Conservation (phyloP, 2,888 invertebrate genomes). For the Melinaea marsaeus region DNA sequence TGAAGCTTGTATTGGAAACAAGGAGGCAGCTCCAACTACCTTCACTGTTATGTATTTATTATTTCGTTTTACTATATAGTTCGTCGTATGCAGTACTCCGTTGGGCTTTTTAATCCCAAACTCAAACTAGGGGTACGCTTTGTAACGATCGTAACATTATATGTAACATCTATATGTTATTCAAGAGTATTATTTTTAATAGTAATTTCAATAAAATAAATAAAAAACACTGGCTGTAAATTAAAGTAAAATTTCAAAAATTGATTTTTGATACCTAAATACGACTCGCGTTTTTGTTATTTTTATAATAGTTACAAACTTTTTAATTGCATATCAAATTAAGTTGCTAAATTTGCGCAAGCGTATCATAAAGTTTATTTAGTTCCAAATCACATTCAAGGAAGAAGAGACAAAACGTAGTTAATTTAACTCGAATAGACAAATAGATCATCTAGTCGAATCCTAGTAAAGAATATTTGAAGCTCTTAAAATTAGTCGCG, state of each 20-base stretch:
- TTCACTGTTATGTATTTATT: too few relatives aligned
- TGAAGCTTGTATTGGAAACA: too few relatives aligned
- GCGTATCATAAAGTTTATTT: slow-evolving; percentile 29
- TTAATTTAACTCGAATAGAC: slow-evolving; percentile 44
- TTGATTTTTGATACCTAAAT: background rate
- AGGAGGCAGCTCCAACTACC: too few relatives aligned
- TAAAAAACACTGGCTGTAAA: too few relatives aligned
- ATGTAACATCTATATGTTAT: too few relatives aligned
- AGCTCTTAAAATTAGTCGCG: slow-evolving; percentile 52
- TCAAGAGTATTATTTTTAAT: too few relatives aligned
- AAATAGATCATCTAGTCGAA: slow-evolving; percentile 39
- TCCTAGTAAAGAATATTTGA: slow-evolving; percentile 34
- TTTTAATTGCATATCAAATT: slow-evolving; percentile 6
- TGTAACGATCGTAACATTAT: too few relatives aligned
- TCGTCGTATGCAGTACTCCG: too few relatives aligned
- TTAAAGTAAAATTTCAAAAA: too few relatives aligned
- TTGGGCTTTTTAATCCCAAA: background rate
- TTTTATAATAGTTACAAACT: slow-evolving; percentile 1
- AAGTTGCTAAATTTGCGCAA: slow-evolving; percentile 16
- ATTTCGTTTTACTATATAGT: too few relatives aligned
- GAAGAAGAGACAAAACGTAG: slow-evolving; percentile 48
- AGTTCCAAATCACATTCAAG: slow-evolving; percentile 45
- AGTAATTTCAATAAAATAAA: too few relatives aligned
- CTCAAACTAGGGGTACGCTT: background rate
- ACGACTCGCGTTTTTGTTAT: background rate